A percentile compares a stretch with the other conserved stretches of the same genome.
Evolutionary conservation across 2,113 vertebrate species (phyloP).

Genomic region (Hemibates koningsi): DNA sequence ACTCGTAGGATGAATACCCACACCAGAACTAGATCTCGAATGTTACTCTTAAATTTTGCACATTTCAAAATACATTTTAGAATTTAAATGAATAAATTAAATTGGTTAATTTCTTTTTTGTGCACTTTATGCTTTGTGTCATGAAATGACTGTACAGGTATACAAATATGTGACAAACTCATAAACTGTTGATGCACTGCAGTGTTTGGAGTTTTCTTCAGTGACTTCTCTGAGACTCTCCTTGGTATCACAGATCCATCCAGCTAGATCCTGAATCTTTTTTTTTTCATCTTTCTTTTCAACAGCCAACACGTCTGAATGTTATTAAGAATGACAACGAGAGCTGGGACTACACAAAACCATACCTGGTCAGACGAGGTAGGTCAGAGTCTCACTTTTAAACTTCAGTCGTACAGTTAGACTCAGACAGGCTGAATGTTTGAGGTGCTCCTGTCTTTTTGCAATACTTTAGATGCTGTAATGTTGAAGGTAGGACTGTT

Average conservation of each 20-base stretch:
- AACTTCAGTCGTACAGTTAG: background rate
- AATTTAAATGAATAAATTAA: background rate
- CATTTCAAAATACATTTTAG: background rate
- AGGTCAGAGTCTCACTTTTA: slow-evolving; percentile 48
- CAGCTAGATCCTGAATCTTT: background rate
- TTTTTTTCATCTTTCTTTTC: slow-evolving; percentile 20
- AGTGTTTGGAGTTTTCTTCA: background rate
- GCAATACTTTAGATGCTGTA: background rate
- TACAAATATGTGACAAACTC: background rate
- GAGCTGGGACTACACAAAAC: slow-evolving; percentile 99
- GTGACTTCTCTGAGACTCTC: background rate
- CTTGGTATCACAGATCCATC: background rate
- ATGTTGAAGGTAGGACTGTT: background rate
- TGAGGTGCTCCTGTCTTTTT: background rate
- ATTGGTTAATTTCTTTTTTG: too few relatives aligned
- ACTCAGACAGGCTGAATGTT: background rate
- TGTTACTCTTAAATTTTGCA: background rate
- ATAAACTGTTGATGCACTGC: background rate
- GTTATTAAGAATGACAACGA: slow-evolving; percentile 97
- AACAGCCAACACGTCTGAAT: slow-evolving; percentile 93
- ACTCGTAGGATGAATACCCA: accelerated
- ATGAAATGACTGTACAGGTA: background rate
- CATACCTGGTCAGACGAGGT: slow-evolving; percentile 93
- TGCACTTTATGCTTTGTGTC: background rate
- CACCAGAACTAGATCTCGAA: accelerated